Conservation (phyloP, 2,797 vertebrate genomes). For the Diglossa cyanea region DNA sequence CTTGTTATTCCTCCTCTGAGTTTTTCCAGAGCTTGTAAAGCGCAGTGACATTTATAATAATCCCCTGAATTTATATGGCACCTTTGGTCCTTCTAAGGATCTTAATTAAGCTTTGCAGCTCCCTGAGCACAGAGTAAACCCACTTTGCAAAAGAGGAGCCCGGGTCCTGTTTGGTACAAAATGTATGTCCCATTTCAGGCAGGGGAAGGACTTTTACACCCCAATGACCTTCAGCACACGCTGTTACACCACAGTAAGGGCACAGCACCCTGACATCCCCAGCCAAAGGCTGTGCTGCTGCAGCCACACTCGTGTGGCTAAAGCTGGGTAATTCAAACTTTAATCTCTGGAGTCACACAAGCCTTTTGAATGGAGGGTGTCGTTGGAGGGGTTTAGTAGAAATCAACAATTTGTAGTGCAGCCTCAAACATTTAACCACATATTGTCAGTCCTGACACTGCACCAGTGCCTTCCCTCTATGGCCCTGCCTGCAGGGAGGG, state of each 20-base stretch:
- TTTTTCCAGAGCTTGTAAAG: constrained; percentile 63
- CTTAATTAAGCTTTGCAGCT: constrained; percentile 59
- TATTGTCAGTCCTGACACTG: accelerated
- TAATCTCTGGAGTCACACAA: background rate
- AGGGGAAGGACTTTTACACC: background rate
- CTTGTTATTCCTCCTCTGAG: constrained; percentile 52
- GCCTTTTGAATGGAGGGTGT: background rate
- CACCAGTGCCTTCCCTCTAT: accelerated
- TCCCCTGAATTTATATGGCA: constrained; percentile 49
- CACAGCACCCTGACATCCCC: accelerated
- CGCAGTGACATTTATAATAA: constrained; percentile 63
- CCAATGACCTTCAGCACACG: accelerated
- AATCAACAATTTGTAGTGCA: background rate
- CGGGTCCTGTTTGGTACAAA: background rate
- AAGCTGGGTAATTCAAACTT: background rate
- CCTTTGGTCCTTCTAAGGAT: constrained; percentile 64
- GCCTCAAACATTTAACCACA: background rate
- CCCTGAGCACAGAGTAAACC: constrained; percentile 12
- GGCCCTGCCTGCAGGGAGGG: background rate
- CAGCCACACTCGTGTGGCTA: background rate
- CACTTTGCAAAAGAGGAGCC: background rate
- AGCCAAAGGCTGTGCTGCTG: background rate
- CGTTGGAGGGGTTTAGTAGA: background rate
- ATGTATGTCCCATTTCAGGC: background rate
- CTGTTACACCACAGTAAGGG: accelerated